Percentiles rank a stretch among this genome's conserved stretches.
Conservation (phyloP, 2,113 vertebrate species). For the Myrmecophaga tridactyla region DNA sequence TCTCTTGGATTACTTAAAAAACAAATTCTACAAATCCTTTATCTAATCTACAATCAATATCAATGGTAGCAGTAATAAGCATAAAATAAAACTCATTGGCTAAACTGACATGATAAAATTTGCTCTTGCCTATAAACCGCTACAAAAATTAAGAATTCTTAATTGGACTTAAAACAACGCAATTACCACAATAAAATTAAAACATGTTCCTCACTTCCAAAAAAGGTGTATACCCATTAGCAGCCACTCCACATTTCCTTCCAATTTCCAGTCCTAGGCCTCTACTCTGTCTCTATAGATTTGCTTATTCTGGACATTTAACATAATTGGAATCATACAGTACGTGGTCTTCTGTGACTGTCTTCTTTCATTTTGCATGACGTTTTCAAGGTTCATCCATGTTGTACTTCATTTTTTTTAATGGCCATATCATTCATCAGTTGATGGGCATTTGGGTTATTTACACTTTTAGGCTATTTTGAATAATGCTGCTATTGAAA, state of each 20-base stretch:
- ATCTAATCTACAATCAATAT: background rate
- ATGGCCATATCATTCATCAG: background rate
- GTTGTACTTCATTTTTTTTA: background rate
- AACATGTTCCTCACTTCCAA: background rate
- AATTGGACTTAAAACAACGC: background rate
- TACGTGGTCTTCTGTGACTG: background rate
- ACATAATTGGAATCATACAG: background rate
- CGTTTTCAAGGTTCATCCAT: background rate
- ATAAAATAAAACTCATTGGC: background rate
- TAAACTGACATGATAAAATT: background rate
- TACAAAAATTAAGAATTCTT: conserved; percentile 20
- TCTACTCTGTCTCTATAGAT: background rate
- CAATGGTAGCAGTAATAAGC: background rate
- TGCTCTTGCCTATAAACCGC: background rate
- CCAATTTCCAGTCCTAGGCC: background rate
- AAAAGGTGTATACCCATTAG: background rate
- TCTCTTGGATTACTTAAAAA: background rate
- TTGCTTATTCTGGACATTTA: background rate
- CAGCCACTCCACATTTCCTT: background rate
- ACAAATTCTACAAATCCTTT: background rate
- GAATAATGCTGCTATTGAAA: background rate
- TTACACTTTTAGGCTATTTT: background rate
- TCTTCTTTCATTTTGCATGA: background rate
- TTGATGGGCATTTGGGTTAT: background rate
- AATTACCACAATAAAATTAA: background rate